These are phyloP conservation scores for Tortrix viridana DNA, from an alignment of 2,888 invertebrate species.

Conservation along the genomic window DNA sequence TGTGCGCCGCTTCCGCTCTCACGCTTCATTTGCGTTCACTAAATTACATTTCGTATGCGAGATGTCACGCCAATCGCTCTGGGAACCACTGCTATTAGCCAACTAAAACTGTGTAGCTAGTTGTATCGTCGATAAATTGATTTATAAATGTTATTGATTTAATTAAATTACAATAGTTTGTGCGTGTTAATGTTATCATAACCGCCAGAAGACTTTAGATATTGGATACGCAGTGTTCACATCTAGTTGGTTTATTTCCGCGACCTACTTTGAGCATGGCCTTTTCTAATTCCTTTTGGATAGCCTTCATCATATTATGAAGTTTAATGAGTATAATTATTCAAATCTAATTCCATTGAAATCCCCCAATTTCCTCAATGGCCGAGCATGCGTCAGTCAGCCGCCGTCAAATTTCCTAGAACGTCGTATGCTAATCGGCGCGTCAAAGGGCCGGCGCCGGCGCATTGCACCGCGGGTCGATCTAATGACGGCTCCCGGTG, in stretches of 20 bases:
- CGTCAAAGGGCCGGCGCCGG: slow-evolving; percentile 27
- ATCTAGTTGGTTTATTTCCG: too few species aligned
- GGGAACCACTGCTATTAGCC: neutral
- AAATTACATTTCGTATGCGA: slow-evolving; percentile 33
- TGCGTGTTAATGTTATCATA: too few species aligned
- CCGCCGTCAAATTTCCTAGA: neutral
- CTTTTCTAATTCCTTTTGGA: neutral
- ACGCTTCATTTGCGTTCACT: slow-evolving; percentile 37
- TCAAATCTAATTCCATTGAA: neutral
- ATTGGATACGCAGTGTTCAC: too few species aligned
- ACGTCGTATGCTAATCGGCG: slow-evolving; percentile 32
- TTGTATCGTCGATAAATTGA: neutral
- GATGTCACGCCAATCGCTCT: slow-evolving; percentile 16
- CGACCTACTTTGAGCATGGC: too few species aligned
- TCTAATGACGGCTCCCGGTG: slow-evolving; percentile 33
- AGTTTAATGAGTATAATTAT: neutral
- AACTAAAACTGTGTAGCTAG: neutral
- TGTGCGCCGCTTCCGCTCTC: slow-evolving; percentile 32
- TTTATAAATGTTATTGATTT: neutral
- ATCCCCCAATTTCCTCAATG: neutral
- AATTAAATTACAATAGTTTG: too few species aligned
- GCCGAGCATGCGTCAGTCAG: neutral
- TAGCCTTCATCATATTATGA: neutral
- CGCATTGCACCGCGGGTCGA: slow-evolving; percentile 31
- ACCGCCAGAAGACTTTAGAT: too few species aligned